Evolutionary conservation across 2,797 vertebrate species (phyloP).

Genomic region (Pogonophryne albipinna): DNA sequence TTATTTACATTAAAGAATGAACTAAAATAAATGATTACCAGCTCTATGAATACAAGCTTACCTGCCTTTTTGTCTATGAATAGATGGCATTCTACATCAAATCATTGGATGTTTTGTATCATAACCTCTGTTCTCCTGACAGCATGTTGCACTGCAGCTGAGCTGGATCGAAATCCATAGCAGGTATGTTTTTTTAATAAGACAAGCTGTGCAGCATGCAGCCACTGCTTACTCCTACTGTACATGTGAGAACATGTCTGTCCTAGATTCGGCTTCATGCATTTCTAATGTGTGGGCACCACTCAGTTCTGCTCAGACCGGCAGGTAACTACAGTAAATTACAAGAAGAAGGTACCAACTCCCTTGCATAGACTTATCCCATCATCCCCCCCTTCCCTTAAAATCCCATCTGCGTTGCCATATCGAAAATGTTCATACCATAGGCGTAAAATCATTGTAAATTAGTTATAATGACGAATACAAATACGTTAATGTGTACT

Average conservation of each 20-base stretch:
- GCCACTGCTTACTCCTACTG: slow-evolving; percentile 21
- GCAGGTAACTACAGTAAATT: slow-evolving; percentile 11
- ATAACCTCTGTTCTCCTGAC: slow-evolving; percentile 9
- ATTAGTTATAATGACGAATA: too few relatives aligned
- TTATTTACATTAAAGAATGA: slow-evolving; percentile 76
- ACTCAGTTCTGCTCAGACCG: slow-evolving; percentile 22
- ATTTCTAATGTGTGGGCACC: slow-evolving; percentile 45
- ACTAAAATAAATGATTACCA: slow-evolving; percentile 23
- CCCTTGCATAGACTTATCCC: slow-evolving; percentile 4
- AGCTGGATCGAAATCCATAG: slow-evolving; percentile 25
- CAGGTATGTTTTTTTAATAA: slow-evolving; percentile 48
- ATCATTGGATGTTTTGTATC: not conserved
- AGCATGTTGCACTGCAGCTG: slow-evolving; percentile 10
- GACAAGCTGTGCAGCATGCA: slow-evolving; percentile 39
- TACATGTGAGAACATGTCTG: slow-evolving; percentile 42
- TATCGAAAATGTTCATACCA: too few relatives aligned
- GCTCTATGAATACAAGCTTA: slow-evolving; percentile 64
- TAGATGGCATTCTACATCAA: not conserved
- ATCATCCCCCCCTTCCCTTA: slow-evolving; percentile 7
- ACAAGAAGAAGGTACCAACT: slow-evolving; percentile 10
- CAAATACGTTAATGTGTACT: too few relatives aligned
- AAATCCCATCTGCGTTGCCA: too few relatives aligned
- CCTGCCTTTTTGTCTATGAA: slow-evolving; percentile 26
- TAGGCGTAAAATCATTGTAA: too few relatives aligned
- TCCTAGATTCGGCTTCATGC: slow-evolving; percentile 52